phyloP scores from a whole-genome alignment of 2,113 vertebrate genomes.

The Theristicus caerulescens region DNA sequence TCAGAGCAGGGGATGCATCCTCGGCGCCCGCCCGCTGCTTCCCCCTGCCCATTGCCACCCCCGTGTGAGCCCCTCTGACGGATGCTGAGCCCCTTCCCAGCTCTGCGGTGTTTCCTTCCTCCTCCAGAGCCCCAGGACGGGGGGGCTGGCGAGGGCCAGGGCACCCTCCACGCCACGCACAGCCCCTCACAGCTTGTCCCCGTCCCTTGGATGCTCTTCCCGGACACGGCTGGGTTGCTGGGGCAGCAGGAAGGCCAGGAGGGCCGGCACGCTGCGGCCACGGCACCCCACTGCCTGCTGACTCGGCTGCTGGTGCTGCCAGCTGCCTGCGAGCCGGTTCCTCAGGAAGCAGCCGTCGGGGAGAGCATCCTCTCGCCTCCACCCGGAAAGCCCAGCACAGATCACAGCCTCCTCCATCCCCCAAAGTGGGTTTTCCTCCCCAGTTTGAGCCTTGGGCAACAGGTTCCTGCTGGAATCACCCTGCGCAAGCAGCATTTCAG shows the following conservation, averaged over 20 bases:
- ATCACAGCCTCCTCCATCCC: not conserved
- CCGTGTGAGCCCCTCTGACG: not conserved
- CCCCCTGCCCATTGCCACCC: not conserved
- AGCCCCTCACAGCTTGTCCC: not conserved
- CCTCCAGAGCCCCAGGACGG: fast-evolving
- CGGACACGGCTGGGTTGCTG: fast-evolving
- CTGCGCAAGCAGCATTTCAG: not conserved
- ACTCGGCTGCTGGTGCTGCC: not conserved
- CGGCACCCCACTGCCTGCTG: slow-evolving; percentile 7
- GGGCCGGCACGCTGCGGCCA: fast-evolving
- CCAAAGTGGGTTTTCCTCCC: not conserved
- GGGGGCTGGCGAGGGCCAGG: not conserved
- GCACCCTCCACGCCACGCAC: fast-evolving
- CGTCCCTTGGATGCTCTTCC: not conserved
- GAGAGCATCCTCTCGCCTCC: slow-evolving; percentile 19
- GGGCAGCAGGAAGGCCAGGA: not conserved
- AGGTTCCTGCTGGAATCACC: not conserved
- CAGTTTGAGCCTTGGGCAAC: not conserved
- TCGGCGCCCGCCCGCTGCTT: fast-evolving
- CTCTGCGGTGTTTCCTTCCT: not conserved
- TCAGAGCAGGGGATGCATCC: not conserved
- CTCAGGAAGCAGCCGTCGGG: slow-evolving; percentile 34
- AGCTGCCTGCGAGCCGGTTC: not conserved
- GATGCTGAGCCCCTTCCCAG: not conserved
- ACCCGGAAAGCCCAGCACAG: slow-evolving; percentile 27